phyloP scores from a whole-genome alignment of 2,113 vertebrate genomes.

The Oenanthe melanoleuca region DNA sequence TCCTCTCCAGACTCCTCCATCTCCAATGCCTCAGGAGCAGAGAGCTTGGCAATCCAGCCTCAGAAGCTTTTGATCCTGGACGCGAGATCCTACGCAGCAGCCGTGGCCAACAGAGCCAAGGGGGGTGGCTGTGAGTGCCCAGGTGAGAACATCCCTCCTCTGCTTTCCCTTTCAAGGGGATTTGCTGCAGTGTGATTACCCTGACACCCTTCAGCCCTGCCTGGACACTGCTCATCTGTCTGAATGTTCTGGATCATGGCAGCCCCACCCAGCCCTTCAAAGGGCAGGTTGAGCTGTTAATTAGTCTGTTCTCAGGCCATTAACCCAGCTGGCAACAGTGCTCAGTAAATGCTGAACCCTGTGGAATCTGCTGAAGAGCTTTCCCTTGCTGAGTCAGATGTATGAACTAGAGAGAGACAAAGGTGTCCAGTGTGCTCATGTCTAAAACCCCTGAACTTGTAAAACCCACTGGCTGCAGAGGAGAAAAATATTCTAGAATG shows the following conservation, averaged over 20 bases:
- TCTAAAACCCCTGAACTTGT: not conserved
- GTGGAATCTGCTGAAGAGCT: constrained; percentile 3
- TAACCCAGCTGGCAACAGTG: not conserved
- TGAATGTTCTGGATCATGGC: not conserved
- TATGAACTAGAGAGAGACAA: not conserved
- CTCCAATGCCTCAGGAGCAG: constrained; percentile 88
- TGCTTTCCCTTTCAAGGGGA: not conserved
- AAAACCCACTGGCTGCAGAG: not conserved
- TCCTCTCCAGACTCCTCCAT: constrained; percentile 86
- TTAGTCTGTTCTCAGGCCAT: not conserved
- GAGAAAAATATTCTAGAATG: not conserved
- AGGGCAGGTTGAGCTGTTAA: not conserved
- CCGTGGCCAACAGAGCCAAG: constrained; percentile 96
- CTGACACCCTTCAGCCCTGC: not conserved
- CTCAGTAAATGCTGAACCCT: not conserved
- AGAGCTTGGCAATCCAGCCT: constrained; percentile 84
- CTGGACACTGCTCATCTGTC: not conserved
- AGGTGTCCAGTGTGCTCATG: not conserved
- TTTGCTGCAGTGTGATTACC: not conserved
- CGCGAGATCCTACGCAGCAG: constrained; percentile 93
- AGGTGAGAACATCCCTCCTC: constrained; percentile 71
- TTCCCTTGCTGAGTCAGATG: constrained; percentile 9
- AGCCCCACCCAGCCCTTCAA: not conserved
- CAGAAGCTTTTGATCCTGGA: constrained; percentile 95
- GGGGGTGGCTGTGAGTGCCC: constrained; percentile 98